Evolutionary conservation across 1,140 invertebrate species (phyloP).

Genomic region (Neodiprion pinetum): DNA sequence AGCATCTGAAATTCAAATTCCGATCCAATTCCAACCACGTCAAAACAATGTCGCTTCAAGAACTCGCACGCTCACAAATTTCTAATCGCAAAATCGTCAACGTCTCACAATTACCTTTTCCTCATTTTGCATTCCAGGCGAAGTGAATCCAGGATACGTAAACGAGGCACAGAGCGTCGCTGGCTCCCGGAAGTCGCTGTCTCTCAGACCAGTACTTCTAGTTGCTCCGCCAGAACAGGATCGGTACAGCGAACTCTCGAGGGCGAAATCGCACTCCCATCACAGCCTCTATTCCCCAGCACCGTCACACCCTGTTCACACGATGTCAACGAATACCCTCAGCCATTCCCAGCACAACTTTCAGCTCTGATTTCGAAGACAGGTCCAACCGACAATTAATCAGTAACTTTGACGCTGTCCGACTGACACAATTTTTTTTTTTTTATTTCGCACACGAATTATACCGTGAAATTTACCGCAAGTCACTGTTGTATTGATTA

Average conservation of each 20-base stretch:
- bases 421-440: neutral
- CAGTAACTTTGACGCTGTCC: neutral
- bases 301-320: constrained; percentile 54
- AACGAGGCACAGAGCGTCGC: constrained; percentile 81
- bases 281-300: constrained; percentile 56
- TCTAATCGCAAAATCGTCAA: no score
- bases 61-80: no score
- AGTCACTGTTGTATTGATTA: neutral
- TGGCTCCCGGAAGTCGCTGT: constrained; percentile 84
- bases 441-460: neutral
- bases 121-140: constrained; percentile 67
- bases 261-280: constrained; percentile 60
- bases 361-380: constrained; percentile 43
- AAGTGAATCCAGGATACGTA: constrained; percentile 86
- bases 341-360: constrained; percentile 60
- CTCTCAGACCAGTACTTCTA: constrained; percentile 83
- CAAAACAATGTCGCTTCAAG: no score
- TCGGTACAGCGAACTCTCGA: constrained; percentile 58
- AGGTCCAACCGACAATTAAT: neutral
- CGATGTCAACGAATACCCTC: constrained; percentile 57
- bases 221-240: constrained; percentile 72
- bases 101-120: neutral
- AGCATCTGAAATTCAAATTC: neutral
- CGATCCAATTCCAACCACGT: no score
- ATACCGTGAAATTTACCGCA: neutral